These are phyloP conservation scores for Pseudeuparius sepicola DNA, from an alignment of 2,888 invertebrate genomes.

Conservation along the genomic window DNA sequence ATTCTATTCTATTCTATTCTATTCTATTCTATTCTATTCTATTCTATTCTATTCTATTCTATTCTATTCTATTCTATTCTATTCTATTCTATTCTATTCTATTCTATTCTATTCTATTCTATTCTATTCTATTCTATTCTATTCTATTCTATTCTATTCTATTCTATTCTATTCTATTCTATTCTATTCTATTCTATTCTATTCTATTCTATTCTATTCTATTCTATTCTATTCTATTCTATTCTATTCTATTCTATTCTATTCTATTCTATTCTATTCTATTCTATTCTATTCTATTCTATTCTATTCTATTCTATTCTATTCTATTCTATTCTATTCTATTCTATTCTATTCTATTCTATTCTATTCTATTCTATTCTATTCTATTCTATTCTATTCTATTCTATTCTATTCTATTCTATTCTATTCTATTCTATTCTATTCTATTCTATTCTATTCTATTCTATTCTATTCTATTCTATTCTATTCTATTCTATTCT, in stretches of 20 bases:
- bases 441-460: constrained; percentile 6
- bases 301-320: neutral
- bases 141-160: neutral
- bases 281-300: neutral
- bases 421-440: constrained; percentile 5
- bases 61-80: neutral
- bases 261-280: neutral
- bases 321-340: neutral
- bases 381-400: neutral
- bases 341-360: neutral
- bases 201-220: neutral
- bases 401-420: neutral
- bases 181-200: neutral
- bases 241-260: neutral
- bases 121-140: neutral
- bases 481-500: constrained; percentile 6
- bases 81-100: neutral
- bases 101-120: neutral
- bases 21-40: neutral
- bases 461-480: constrained; percentile 6
- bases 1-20: neutral
- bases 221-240: neutral
- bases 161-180: neutral
- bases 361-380: neutral
- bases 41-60: neutral